Percentiles rank a stretch among this genome's conserved stretches.
phyloP scores from a whole-genome alignment of 2,797 vertebrate genomes.

The Okamejei kenojei region DNA sequence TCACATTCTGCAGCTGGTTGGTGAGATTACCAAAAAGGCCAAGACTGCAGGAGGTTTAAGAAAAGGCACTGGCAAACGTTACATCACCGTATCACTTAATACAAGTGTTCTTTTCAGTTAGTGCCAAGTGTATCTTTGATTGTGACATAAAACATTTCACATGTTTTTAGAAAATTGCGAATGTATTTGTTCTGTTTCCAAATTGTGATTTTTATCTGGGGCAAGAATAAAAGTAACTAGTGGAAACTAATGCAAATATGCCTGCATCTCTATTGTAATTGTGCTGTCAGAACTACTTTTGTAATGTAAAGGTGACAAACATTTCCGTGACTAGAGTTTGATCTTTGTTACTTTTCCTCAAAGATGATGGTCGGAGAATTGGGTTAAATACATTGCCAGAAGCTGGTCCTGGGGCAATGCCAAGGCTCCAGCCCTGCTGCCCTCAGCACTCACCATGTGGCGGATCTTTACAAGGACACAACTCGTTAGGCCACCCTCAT shows the following conservation, averaged over 20 bases:
- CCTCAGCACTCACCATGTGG: slow-evolving; percentile 93
- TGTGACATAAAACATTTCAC: background rate
- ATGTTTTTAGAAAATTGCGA: background rate
- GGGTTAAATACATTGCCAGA: slow-evolving; percentile 66
- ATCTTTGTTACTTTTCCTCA: slow-evolving; percentile 41
- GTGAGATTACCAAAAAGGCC: background rate
- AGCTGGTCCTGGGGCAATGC: slow-evolving; percentile 76
- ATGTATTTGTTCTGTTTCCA: background rate
- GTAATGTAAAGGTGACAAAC: background rate
- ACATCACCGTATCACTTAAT: background rate
- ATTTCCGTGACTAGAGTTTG: background rate
- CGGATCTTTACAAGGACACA: slow-evolving; percentile 76
- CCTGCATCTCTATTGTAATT: background rate
- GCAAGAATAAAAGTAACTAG: background rate
- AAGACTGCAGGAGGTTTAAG: background rate
- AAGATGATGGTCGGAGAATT: slow-evolving; percentile 77
- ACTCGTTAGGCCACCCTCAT: slow-evolving; percentile 76
- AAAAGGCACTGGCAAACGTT: background rate
- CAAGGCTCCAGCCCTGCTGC: slow-evolving; percentile 90
- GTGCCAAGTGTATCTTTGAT: background rate
- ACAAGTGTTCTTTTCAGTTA: background rate
- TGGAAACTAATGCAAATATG: background rate
- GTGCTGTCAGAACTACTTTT: background rate
- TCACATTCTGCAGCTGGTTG: background rate
- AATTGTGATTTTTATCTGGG: background rate